Evolutionary conservation across 1,140 invertebrate species (phyloP).

Genomic region (Micrasema minimum): DNA sequence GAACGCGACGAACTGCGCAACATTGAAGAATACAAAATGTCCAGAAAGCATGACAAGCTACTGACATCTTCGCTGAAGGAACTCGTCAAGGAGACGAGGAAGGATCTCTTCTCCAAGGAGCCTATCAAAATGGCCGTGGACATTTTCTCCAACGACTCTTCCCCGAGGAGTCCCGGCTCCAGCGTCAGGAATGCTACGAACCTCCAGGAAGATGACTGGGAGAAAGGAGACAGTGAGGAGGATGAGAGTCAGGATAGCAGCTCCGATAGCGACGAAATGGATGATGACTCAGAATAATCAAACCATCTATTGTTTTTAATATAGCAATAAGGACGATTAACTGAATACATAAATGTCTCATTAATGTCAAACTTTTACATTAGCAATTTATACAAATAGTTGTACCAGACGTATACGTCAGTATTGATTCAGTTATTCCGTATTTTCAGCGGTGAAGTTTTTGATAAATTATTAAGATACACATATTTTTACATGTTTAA

Average conservation of each 20-base stretch:
- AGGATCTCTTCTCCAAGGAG: constrained; percentile 44
- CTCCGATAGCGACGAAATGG: background rate
- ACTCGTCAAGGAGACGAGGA: constrained; percentile 49
- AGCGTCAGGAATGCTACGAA: constrained; percentile 2
- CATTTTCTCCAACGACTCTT: constrained; percentile 48
- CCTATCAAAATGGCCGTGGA: constrained; percentile 52
- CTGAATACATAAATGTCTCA: background rate
- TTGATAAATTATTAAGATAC: too few species aligned
- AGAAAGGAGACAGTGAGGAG: constrained; percentile 40
- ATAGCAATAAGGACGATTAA: background rate
- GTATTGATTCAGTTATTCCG: background rate
- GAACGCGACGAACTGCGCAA: constrained; percentile 35
- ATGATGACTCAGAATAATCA: constrained; percentile 10
- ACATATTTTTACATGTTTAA: too few species aligned
- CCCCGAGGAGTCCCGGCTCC: constrained; percentile 25
- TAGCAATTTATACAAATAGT: background rate
- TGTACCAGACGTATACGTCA: background rate
- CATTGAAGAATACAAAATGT: constrained; percentile 34
- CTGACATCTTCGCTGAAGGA: constrained; percentile 48
- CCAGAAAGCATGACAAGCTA: constrained; percentile 43
- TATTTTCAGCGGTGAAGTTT: background rate
- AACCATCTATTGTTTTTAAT: background rate
- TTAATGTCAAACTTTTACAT: background rate
- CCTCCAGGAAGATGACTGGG: constrained; percentile 38
- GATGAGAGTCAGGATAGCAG: constrained; percentile 23